These are phyloP conservation scores for Yponomeuta evonymella DNA, from an alignment of 2,888 invertebrate genomes.

Conservation along the genomic window DNA sequence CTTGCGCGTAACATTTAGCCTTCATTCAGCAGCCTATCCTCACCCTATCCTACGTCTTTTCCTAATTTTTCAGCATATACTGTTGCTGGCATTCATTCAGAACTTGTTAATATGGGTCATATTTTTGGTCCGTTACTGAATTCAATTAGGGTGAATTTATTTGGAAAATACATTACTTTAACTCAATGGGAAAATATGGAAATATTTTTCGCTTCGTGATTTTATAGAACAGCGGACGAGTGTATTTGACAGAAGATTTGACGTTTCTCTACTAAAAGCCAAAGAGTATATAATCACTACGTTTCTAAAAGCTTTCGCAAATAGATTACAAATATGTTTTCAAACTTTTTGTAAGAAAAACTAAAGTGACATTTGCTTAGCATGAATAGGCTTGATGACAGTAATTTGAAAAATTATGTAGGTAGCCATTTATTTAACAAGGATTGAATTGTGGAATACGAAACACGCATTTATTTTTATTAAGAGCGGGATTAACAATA, in stretches of 20 bases:
- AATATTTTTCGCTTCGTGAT: background rate
- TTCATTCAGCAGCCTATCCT: background rate
- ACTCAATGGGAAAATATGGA: background rate
- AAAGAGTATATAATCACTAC: no score
- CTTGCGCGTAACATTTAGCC: constrained; percentile 11
- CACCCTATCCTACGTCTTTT: no score
- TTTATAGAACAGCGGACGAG: background rate
- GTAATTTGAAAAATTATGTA: no score
- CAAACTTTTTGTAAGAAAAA: background rate
- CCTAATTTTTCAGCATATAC: background rate
- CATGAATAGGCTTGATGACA: no score
- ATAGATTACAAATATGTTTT: background rate
- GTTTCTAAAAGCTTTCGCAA: background rate
- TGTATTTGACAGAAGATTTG: background rate
- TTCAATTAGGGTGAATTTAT: background rate
- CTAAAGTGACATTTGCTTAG: no score
- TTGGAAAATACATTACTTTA: background rate
- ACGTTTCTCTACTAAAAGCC: background rate
- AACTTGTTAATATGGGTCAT: background rate
- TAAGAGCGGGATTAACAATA: no score
- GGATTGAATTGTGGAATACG: no score
- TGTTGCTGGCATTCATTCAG: background rate
- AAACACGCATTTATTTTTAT: no score
- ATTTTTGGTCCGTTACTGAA: background rate
- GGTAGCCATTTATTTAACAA: no score